A percentile compares a stretch with the other conserved stretches of the same genome.
These are phyloP conservation scores for Thripadectes ignobilis DNA, from an alignment of 2,797 vertebrate genomes.

Conservation along the genomic window DNA sequence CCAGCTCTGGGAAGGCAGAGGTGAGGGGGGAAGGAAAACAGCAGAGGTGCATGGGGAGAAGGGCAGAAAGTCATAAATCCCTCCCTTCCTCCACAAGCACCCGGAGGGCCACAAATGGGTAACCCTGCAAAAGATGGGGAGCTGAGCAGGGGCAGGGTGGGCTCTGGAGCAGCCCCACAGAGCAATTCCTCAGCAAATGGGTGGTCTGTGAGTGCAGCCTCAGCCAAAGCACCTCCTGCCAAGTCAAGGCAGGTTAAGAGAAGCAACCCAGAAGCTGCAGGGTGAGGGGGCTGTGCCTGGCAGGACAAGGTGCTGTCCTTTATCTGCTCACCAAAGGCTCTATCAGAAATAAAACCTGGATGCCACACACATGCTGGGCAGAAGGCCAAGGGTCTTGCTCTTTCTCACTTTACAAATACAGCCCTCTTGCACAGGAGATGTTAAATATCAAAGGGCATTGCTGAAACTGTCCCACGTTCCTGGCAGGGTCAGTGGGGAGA, in stretches of 20 bases:
- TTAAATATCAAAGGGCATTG: not conserved
- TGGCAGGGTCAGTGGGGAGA: not conserved
- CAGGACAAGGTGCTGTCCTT: not conserved
- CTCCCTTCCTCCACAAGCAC: not conserved
- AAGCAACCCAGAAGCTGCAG: not conserved
- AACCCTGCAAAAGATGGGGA: not conserved
- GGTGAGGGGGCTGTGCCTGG: not conserved
- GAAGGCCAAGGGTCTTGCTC: not conserved
- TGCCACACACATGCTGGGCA: not conserved
- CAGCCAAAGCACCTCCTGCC: not conserved
- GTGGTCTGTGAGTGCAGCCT: not conserved
- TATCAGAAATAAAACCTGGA: not conserved
- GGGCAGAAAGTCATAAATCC: not conserved
- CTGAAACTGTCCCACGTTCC: not conserved
- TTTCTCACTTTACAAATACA: not conserved
- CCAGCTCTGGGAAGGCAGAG: not conserved
- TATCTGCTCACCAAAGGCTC: not conserved
- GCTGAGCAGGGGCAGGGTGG: not conserved
- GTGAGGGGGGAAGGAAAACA: not conserved
- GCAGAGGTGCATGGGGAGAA: not conserved
- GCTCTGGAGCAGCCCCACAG: fast-evolving
- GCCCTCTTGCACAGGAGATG: not conserved
- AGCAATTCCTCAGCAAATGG: not conserved
- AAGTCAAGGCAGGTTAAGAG: not conserved
- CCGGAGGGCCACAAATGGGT: not conserved